Evolutionary conservation across 1,140 invertebrate species (phyloP).

Genomic region (Solenopsis invicta): DNA sequence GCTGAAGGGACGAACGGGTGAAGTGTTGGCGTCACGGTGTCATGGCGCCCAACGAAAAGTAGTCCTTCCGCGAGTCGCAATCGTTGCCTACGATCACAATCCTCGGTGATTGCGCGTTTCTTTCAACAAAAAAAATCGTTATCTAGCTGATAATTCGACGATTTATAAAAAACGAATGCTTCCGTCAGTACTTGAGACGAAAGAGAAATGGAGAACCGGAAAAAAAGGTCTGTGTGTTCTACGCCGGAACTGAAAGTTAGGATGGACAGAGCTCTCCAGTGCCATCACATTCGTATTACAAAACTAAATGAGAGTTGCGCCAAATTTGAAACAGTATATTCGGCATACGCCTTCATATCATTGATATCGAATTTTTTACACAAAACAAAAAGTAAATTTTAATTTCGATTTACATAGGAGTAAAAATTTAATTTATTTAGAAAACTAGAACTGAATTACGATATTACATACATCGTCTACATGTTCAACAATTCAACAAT

Average conservation of each 20-base stretch:
- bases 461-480: no score
- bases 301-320: background rate
- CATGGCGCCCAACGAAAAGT: constrained; percentile 24
- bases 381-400: background rate
- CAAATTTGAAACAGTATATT: background rate
- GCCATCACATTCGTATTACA: background rate
- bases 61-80: background rate
- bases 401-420: background rate
- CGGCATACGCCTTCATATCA: no score
- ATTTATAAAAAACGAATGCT: background rate
- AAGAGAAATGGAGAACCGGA: background rate
- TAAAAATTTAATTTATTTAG: background rate
- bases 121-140: background rate
- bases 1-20: background rate
- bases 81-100: background rate
- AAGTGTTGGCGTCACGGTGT: background rate
- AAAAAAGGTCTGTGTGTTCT: background rate
- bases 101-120: no score
- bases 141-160: background rate
- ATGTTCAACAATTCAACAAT: background rate
- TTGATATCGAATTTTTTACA: background rate
- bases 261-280: background rate
- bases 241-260: constrained; percentile 16
- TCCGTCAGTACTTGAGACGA: no score
- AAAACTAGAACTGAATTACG: no score